A percentile compares a stretch with the other conserved stretches of the same genome.
Conservation (phyloP, 2,888 invertebrate species). For the Hanleya hanleyi region DNA sequence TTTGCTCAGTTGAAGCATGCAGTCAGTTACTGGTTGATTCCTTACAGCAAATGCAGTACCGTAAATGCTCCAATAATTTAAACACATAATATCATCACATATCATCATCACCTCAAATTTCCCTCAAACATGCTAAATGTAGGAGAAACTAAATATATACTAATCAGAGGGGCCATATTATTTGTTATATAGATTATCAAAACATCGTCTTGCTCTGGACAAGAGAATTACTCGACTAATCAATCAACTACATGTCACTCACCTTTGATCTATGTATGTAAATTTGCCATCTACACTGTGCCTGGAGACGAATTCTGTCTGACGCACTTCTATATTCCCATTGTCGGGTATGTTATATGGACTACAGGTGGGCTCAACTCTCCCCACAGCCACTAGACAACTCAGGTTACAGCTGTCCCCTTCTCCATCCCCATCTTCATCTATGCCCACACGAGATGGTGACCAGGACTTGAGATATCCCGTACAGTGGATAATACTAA, state of each 20-base stretch:
- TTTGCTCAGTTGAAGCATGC: too few species aligned
- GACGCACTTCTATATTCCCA: constrained; percentile 71
- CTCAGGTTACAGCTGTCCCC: constrained; percentile 82
- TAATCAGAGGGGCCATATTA: too few species aligned
- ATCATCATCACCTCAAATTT: too few species aligned
- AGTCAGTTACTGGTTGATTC: too few species aligned
- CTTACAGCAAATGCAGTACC: too few species aligned
- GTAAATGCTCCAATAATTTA: too few species aligned
- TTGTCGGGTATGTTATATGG: constrained; percentile 50
- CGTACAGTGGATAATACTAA: constrained; percentile 92
- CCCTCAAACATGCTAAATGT: too few species aligned
- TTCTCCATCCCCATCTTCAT: constrained; percentile 79
- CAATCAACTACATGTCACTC: constrained; percentile 38
- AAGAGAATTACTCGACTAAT: too few species aligned
- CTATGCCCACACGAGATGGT: constrained; percentile 83
- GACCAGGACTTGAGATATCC: constrained; percentile 96
- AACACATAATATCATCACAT: too few species aligned
- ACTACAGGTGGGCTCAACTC: constrained; percentile 80
- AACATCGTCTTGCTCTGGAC: too few species aligned
- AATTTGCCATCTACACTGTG: constrained; percentile 94
- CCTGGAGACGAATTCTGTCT: constrained; percentile 82
- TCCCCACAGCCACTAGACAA: constrained; percentile 91
- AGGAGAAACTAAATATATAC: too few species aligned
- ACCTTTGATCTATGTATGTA: constrained; percentile 94
- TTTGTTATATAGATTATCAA: too few species aligned